Evolutionary conservation across 30 jellyfish, hydroid and myxozoan species (phyloP), one percentile per base, ranked within the genome.

Genomic region (Haliclystus octoradiatus): DNA sequence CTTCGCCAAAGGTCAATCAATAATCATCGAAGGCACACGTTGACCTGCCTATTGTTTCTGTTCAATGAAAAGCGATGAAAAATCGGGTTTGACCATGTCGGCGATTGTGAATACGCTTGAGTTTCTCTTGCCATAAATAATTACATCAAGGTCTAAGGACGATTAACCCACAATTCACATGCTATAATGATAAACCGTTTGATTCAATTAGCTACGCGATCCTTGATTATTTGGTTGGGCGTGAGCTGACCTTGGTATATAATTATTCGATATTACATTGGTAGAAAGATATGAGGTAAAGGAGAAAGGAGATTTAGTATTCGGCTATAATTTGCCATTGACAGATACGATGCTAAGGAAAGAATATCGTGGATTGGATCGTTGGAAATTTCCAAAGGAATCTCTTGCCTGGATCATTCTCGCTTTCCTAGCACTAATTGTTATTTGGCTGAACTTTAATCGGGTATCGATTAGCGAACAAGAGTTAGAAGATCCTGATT

Each of bases 141-240:
- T 40, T 40, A 40, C 57, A 40, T 40, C 57, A 40, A 40, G 57
- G 57, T 40, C 57, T 40, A 40, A 40, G 57, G 57, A 40, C 57
- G 57, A 40, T 40, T 5, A n/a, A n/a, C n/a, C n/a, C n/a, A n/a
- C n/a, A n/a, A n/a, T n/a, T n/a, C n/a, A n/a, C n/a, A n/a, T n/a
- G n/a, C n/a, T n/a, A n/a, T n/a, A n/a, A n/a, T n/a, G n/a, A n/a
- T n/a, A n/a, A n/a, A n/a, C n/a, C n/a, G n/a, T n/a, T n/a, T n/a
- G n/a, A n/a, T n/a, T n/a, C n/a, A n/a, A n/a, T n/a, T n/a, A n/a
- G n/a, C n/a, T n/a, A n/a, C n/a, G n/a, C n/a, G n/a, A n/a, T n/a
- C n/a, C n/a, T n/a, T n/a, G n/a, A n/a, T n/a, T n/a, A n/a, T n/a
- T n/a, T n/a, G n/a, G n/a, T n/a, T n/a, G n/a, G n/a, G n/a, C n/a